These are phyloP conservation scores for Campoplex nolae DNA, from an alignment of 2,888 invertebrate species.

Conservation along the genomic window DNA sequence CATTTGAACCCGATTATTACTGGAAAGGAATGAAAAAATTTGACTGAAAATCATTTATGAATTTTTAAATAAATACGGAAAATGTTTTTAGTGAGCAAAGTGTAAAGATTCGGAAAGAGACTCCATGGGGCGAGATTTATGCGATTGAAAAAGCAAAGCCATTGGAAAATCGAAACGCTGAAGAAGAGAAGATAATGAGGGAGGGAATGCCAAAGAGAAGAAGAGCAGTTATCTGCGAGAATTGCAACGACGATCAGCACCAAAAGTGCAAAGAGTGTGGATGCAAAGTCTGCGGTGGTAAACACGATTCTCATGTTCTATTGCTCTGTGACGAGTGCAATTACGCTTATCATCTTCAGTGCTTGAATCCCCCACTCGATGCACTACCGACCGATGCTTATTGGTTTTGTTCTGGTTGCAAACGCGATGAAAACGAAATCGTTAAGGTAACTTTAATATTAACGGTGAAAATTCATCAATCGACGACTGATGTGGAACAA, in stretches of 20 bases:
- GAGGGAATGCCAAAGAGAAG: constrained; percentile 85
- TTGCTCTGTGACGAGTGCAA: constrained; percentile 94
- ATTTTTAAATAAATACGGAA: background rate
- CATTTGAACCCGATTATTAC: background rate
- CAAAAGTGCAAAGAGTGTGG: constrained; percentile 90
- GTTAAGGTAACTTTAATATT: constrained; percentile 84
- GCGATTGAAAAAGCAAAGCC: constrained; percentile 87
- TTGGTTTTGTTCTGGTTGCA: constrained; percentile 92
- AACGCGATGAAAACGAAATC: constrained; percentile 90
- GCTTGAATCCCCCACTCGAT: constrained; percentile 90
- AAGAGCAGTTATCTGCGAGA: constrained; percentile 87
- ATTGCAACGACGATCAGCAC: constrained; percentile 88
- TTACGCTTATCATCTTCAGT: constrained; percentile 90
- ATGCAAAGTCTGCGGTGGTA: constrained; percentile 90
- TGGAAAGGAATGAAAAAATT: no score
- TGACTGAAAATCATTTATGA: background rate
- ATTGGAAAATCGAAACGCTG: constrained; percentile 85
- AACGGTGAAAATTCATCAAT: background rate
- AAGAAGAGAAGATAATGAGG: constrained; percentile 81
- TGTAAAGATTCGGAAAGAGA: constrained; percentile 87
- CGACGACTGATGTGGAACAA: background rate
- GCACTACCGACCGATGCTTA: constrained; percentile 90
- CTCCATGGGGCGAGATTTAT: constrained; percentile 88
- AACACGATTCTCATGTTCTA: constrained; percentile 90
- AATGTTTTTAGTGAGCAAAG: constrained; percentile 15